These are phyloP conservation scores for Spilarctia lutea DNA, from an alignment of 2,888 invertebrate genomes.

Conservation along the genomic window DNA sequence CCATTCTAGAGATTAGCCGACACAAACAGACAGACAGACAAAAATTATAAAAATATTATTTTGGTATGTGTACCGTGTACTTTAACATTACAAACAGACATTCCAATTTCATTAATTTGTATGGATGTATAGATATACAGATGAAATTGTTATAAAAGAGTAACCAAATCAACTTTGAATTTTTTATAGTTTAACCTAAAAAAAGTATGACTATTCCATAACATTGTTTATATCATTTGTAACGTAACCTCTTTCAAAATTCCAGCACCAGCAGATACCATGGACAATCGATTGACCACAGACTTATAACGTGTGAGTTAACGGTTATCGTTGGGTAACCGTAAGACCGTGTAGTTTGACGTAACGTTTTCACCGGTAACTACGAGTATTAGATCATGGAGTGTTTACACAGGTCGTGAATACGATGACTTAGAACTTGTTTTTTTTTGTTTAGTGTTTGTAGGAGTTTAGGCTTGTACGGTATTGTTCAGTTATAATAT, in stretches of 20 bases:
- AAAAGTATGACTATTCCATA: neutral
- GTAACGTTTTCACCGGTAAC: conserved; percentile 33
- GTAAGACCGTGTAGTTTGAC: conserved; percentile 18
- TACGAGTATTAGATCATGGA: conserved; percentile 39
- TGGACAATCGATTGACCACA: conserved; percentile 39
- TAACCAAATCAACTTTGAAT: no score
- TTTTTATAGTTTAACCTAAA: neutral
- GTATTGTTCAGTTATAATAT: no score
- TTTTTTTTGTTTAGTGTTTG: neutral
- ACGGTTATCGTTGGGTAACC: conserved; percentile 40
- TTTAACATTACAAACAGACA: no score
- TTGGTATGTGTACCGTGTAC: no score
- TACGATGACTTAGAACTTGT: neutral
- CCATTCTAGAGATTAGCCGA: no score
- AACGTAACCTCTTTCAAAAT: conserved; percentile 13
- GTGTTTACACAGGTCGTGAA: conserved; percentile 31
- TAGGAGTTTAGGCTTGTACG: no score
- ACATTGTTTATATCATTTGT: conserved; percentile 8
- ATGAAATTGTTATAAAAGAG: no score
- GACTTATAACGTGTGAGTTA: conserved; percentile 25
- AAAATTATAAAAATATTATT: no score
- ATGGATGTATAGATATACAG: no score
- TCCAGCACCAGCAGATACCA: conserved; percentile 18
- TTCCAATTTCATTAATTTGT: no score
- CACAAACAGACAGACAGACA: no score